phyloP scores from a whole-genome alignment of 1,140 invertebrate species.

The Hestina assimilis region DNA sequence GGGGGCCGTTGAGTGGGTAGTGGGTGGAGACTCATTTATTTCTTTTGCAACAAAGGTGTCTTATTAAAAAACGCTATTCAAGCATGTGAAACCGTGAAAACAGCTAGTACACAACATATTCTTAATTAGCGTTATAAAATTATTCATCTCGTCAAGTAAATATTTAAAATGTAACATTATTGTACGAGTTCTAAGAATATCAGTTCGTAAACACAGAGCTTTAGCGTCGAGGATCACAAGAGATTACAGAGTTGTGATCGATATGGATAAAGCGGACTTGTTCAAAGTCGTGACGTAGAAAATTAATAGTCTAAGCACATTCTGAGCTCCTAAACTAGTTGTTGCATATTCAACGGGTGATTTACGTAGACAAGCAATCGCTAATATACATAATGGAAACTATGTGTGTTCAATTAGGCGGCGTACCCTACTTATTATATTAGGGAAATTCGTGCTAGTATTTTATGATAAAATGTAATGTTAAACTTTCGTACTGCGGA shows the following conservation, averaged over 20 bases:
- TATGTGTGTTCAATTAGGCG: conserved; percentile 14
- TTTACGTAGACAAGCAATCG: conserved; percentile 28
- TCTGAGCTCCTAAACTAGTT: conserved; percentile 71
- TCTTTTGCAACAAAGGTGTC: too few species aligned
- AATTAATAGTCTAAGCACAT: conserved; percentile 74
- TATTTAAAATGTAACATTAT: too few species aligned
- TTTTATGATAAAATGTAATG: conserved; percentile 1
- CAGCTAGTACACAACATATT: too few species aligned
- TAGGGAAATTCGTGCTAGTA: neutral
- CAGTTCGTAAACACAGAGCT: conserved; percentile 3
- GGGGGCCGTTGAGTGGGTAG: too few species aligned
- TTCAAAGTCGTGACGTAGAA: conserved; percentile 50
- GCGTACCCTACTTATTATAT: conserved; percentile 3
- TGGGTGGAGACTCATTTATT: too few species aligned
- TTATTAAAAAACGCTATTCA: too few species aligned
- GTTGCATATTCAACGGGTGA: conserved; percentile 63
- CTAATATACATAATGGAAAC: conserved; percentile 28
- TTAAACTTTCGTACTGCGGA: conserved; percentile 2
- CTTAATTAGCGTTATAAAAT: too few species aligned
- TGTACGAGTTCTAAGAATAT: too few species aligned
- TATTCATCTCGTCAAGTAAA: too few species aligned
- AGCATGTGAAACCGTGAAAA: too few species aligned
- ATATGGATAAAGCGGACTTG: conserved; percentile 52
- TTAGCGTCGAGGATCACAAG: conserved; percentile 18
- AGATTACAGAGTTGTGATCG: conserved; percentile 26